These are phyloP conservation scores for Frankliniella fusca DNA, from an alignment of 2,888 invertebrate species.

Conservation along the genomic window DNA sequence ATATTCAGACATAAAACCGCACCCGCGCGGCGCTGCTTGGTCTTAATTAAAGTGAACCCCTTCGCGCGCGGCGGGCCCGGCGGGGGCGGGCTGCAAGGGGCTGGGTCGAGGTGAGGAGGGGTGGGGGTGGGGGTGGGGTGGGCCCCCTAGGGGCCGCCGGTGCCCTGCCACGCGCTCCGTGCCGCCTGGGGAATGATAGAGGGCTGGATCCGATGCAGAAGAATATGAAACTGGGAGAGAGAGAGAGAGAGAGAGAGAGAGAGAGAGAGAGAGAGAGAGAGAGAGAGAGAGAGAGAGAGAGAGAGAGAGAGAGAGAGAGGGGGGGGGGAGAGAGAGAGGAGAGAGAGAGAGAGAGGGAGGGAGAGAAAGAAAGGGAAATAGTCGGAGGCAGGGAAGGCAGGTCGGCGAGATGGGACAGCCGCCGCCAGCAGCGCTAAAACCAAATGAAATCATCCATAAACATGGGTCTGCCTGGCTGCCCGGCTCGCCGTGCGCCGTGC, in stretches of 20 bases:
- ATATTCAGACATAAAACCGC: too few relatives aligned
- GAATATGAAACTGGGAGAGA: background rate
- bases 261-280: constrained; percentile 18
- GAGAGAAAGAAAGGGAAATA: background rate
- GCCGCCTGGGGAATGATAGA: too few relatives aligned
- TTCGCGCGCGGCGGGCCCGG: too few relatives aligned
- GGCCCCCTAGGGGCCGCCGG: too few relatives aligned
- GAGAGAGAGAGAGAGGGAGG: background rate
- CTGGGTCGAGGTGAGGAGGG: too few relatives aligned
- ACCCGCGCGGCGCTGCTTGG: too few relatives aligned
- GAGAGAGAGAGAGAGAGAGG: constrained; percentile 4
- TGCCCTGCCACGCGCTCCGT: too few relatives aligned
- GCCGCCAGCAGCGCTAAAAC: background rate
- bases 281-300: constrained; percentile 11
- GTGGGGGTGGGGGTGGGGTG: too few relatives aligned
- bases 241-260: constrained; percentile 18
- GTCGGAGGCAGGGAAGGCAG: background rate
- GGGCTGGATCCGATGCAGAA: too few relatives aligned
- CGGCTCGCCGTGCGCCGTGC: too few relatives aligned
- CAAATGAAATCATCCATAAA: constrained; percentile 23
- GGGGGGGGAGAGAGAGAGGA: background rate
- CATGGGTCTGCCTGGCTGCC: background rate
- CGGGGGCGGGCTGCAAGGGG: too few relatives aligned
- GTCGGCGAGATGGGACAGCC: background rate
- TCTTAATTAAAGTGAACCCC: too few relatives aligned